phyloP scores from a whole-genome alignment of 2,797 vertebrate genomes.

The Hemitrygon akajei region DNA sequence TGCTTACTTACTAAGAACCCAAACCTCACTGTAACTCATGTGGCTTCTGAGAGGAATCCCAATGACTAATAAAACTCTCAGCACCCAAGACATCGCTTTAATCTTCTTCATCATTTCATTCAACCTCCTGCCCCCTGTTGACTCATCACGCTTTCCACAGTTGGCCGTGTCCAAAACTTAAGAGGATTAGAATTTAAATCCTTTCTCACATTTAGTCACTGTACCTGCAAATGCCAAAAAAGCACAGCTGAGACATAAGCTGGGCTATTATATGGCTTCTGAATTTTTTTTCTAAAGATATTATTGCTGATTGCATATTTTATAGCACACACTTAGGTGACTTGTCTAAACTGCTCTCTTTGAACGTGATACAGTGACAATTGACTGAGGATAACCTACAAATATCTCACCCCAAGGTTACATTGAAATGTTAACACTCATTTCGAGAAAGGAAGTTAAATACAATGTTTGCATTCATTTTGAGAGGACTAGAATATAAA shows the following conservation, averaged over 20 bases:
- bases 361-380: background rate
- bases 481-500: too few species aligned
- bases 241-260: too few species aligned
- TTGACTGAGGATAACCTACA: background rate
- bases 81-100: background rate
- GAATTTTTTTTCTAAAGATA: background rate
- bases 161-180: background rate
- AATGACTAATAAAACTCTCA: background rate
- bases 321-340: background rate
- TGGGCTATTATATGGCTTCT: background rate
- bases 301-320: background rate
- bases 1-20: background rate
- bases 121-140: background rate
- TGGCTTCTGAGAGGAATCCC: background rate
- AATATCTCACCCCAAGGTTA: background rate
- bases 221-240: constrained; percentile 11
- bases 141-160: background rate
- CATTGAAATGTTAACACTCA: too few species aligned
- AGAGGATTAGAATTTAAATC: background rate
- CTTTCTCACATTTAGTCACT: background rate
- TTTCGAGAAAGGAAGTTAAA: too few species aligned
- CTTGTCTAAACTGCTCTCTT: background rate
- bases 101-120: background rate
- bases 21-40: background rate
- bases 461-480: too few species aligned